A percentile compares a stretch with the other conserved stretches of the same genome.
These are phyloP conservation scores for Darevskia nairensis DNA, from an alignment of 2,797 vertebrate species.

Conservation along the genomic window DNA sequence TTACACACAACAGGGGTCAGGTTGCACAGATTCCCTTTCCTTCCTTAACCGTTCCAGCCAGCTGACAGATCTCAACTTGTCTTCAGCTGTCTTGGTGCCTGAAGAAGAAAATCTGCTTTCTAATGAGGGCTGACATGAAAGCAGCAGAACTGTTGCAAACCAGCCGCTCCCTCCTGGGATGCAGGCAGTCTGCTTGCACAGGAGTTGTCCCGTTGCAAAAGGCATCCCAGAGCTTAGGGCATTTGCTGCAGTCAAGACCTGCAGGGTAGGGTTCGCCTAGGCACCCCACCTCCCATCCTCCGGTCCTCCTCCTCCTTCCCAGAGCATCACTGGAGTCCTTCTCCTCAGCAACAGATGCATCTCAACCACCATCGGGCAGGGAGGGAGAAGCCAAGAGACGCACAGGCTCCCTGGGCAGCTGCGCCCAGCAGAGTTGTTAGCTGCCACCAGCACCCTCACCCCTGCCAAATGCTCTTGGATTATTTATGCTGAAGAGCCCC, in stretches of 20 bases:
- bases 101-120: conserved; percentile 18
- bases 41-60: background rate
- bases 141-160: background rate
- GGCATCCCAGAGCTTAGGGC: background rate
- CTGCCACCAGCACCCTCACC: background rate
- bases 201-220: no score
- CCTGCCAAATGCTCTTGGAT: no score
- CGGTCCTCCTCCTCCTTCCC: no score
- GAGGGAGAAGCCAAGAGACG: background rate
- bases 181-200: no score
- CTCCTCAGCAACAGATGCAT: background rate
- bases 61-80: background rate
- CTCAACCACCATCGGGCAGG: background rate
- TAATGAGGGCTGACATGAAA: background rate
- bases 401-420: background rate
- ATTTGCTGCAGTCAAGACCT: no score
- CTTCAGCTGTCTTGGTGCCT: conserved; percentile 7
- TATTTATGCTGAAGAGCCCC: background rate
- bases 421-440: background rate
- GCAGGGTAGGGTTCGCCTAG: background rate
- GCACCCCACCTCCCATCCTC: background rate
- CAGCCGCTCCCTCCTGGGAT: background rate
- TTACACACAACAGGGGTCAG: no score
- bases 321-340: no score
- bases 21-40: background rate